Percentiles rank a stretch among this genome's conserved stretches.
phyloP scores from a whole-genome alignment of 2,797 vertebrate genomes.

The Pseudotriccus pelzelni region DNA sequence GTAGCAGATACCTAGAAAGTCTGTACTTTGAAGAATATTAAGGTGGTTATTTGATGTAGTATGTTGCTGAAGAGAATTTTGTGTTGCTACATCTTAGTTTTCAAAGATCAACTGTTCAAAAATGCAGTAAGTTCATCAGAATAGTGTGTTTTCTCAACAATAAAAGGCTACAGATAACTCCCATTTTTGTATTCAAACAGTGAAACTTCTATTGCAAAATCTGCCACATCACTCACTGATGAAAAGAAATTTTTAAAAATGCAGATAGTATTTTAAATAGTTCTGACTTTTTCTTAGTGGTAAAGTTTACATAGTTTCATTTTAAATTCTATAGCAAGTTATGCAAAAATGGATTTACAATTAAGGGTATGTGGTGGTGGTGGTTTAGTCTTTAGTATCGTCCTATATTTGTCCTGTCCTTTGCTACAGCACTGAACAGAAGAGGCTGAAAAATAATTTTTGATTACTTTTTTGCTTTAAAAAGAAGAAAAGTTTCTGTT shows the following conservation, averaged over 20 bases:
- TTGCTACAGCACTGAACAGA: constrained; percentile 7
- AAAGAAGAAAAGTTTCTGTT: neutral
- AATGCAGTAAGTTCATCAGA: neutral
- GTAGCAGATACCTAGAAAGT: neutral
- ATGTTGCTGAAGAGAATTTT: neutral
- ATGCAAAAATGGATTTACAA: constrained; percentile 9
- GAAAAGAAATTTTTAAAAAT: constrained; percentile 24
- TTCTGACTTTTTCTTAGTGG: constrained; percentile 34
- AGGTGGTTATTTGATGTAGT: neutral
- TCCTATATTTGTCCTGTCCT: neutral
- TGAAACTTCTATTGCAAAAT: neutral
- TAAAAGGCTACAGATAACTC: constrained; percentile 1
- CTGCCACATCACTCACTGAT: neutral
- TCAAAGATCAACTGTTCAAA: neutral
- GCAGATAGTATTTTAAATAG: neutral
- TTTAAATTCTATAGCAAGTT: constrained; percentile 18
- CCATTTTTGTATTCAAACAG: neutral
- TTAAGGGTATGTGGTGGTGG: neutral
- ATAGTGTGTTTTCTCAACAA: constrained; percentile 13
- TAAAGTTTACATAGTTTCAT: constrained; percentile 36
- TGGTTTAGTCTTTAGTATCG: neutral
- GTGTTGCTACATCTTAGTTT: neutral
- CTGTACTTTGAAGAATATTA: neutral
- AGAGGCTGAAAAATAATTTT: constrained; percentile 7
- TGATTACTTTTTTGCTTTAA: neutral